A percentile compares a stretch with the other conserved stretches of the same genome.
Evolutionary conservation across 2,797 vertebrate genomes (phyloP).

Genomic region (Lutjanus campechanus): DNA sequence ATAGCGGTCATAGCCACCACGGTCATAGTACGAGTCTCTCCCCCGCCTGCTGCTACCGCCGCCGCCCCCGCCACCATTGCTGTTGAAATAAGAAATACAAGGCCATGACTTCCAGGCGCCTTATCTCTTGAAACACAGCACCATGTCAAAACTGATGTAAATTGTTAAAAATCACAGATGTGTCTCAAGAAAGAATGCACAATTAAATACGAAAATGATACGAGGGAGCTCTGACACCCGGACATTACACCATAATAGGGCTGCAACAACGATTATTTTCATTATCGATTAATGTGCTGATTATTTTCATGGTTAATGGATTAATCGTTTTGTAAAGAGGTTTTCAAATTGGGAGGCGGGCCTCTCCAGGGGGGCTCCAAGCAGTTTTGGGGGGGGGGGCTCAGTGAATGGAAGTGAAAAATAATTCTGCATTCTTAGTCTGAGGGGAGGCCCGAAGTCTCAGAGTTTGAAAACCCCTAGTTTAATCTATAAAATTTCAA

Average conservation of each 20-base stretch:
- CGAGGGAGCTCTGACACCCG: not conserved
- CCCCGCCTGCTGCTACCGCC: conserved; percentile 86
- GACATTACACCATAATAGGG: not conserved
- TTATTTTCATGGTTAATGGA: too few relatives aligned
- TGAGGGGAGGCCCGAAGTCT: too few relatives aligned
- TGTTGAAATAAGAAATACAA: conserved; percentile 34
- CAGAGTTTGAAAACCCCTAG: too few relatives aligned
- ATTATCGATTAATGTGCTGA: too few relatives aligned
- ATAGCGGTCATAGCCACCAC: conserved; percentile 81
- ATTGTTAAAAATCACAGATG: not conserved
- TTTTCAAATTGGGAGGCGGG: too few relatives aligned
- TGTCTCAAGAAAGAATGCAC: not conserved
- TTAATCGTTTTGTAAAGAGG: too few relatives aligned
- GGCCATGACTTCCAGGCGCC: not conserved
- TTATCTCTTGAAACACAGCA: not conserved
- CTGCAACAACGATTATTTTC: too few relatives aligned
- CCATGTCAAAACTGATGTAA: not conserved
- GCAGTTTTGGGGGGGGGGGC: too few relatives aligned
- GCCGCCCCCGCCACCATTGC: conserved; percentile 66
- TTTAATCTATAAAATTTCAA: too few relatives aligned
- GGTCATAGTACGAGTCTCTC: conserved; percentile 90
- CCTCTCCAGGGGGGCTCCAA: too few relatives aligned
- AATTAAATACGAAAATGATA: not conserved
- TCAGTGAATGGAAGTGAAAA: too few relatives aligned
- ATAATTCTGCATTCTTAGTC: too few relatives aligned